These are phyloP conservation scores for Ostrea denselamellosa DNA, from an alignment of 1,140 invertebrate species.

Conservation along the genomic window DNA sequence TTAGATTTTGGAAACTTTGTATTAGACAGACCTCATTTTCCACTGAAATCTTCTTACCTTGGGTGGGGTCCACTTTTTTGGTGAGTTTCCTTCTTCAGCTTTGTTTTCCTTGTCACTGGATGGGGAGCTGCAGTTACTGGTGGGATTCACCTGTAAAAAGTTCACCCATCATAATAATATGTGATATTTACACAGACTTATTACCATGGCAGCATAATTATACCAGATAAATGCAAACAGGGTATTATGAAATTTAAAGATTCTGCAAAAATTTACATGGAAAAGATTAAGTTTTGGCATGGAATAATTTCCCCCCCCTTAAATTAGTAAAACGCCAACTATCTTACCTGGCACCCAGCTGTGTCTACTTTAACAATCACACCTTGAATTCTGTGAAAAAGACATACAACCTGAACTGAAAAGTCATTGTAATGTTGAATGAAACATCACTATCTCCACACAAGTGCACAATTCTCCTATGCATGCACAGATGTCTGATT, in stretches of 20 bases:
- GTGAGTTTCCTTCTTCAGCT: conserved; percentile 64
- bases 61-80: conserved; percentile 74
- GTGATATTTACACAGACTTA: background rate
- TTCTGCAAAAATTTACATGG: background rate
- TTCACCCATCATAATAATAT: background rate
- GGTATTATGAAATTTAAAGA: background rate
- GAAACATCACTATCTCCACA: too few relatives aligned
- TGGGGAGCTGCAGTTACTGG: conserved; percentile 75
- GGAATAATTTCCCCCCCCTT: too few relatives aligned
- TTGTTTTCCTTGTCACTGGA: conserved; percentile 78
- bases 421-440: too few relatives aligned
- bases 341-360: conserved; percentile 63
- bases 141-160: conserved; percentile 62
- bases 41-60: conserved; percentile 61
- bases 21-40: too few relatives aligned
- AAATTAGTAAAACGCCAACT: background rate
- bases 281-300: too few relatives aligned
- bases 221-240: background rate
- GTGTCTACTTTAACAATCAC: conserved; percentile 65
- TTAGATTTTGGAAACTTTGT: too few relatives aligned
- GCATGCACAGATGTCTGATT: too few relatives aligned
- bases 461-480: too few relatives aligned
- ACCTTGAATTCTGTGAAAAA: conserved; percentile 65
- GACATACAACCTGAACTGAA: background rate
- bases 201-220: background rate